These are phyloP conservation scores for Dendrolimus houi DNA, from an alignment of 2,888 invertebrate species.

Conservation along the genomic window DNA sequence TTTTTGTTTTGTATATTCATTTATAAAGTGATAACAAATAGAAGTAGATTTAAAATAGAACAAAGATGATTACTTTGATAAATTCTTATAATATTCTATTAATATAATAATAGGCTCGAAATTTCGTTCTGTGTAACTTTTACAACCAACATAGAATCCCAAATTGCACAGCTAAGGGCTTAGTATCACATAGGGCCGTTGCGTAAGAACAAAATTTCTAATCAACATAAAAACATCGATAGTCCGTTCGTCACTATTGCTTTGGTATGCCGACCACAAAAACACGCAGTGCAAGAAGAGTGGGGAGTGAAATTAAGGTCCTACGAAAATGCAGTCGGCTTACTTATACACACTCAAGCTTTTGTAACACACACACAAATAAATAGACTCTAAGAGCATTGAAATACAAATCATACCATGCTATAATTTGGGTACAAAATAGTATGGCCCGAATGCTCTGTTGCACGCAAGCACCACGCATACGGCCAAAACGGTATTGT, in stretches of 20 bases:
- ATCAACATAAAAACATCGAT: conserved; percentile 29
- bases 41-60: no score
- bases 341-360: conserved; percentile 51
- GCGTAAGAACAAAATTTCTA: conserved; percentile 22
- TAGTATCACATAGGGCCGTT: conserved; percentile 4
- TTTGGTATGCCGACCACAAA: conserved; percentile 60
- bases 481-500: conserved; percentile 56
- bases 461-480: conserved; percentile 45
- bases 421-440: conserved; percentile 30
- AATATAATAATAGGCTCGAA: no score
- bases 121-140: no score
- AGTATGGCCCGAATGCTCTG: conserved; percentile 16
- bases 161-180: not conserved
- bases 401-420: conserved; percentile 32
- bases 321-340: conserved; percentile 65
- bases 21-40: not conserved
- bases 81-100: no score
- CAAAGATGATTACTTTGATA: no score
- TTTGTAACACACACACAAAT: conserved; percentile 37
- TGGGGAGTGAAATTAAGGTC: conserved; percentile 56
- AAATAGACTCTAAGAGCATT: conserved; percentile 20
- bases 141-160: not conserved
- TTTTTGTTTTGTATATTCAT: not conserved
- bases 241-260: conserved; percentile 34
- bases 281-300: conserved; percentile 39